These are phyloP conservation scores for Ahaetulla prasina DNA, from an alignment of 2,113 vertebrate genomes.

Conservation along the genomic window DNA sequence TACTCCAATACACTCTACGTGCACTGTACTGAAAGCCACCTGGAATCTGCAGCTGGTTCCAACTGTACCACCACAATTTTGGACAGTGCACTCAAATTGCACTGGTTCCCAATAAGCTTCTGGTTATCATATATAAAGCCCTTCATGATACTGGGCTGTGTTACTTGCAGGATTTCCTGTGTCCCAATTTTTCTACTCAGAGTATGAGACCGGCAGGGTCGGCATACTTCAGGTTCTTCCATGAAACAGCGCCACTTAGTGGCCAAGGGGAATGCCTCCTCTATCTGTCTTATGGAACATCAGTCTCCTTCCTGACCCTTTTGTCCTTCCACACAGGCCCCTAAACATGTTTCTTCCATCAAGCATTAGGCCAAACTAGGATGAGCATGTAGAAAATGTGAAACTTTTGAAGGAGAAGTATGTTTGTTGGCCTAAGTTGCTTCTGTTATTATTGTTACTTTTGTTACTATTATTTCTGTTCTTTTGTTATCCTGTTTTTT, in stretches of 20 bases:
- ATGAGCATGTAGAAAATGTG: not conserved
- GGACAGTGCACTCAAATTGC: not conserved
- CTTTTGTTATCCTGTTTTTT: not conserved
- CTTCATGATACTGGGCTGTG: no score
- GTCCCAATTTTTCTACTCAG: no score
- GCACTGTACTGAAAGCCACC: not conserved
- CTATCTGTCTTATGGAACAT: not conserved
- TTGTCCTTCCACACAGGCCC: not conserved
- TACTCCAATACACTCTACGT: not conserved
- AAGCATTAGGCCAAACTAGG: not conserved
- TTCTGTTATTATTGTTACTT: not conserved
- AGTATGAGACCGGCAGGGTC: no score
- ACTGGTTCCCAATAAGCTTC: not conserved
- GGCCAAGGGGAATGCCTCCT: no score
- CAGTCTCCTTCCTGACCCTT: not conserved
- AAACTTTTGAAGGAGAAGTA: not conserved
- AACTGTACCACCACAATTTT: not conserved
- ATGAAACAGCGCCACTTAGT: no score
- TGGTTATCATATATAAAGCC: no score
- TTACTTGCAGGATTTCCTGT: no score
- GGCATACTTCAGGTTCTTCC: no score
- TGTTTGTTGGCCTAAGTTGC: not conserved
- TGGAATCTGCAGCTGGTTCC: not conserved
- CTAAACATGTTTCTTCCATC: not conserved
- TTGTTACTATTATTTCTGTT: not conserved